Conservation (phyloP, 92 coral and sea anemone species). For the Siderastrea radians region DNA sequence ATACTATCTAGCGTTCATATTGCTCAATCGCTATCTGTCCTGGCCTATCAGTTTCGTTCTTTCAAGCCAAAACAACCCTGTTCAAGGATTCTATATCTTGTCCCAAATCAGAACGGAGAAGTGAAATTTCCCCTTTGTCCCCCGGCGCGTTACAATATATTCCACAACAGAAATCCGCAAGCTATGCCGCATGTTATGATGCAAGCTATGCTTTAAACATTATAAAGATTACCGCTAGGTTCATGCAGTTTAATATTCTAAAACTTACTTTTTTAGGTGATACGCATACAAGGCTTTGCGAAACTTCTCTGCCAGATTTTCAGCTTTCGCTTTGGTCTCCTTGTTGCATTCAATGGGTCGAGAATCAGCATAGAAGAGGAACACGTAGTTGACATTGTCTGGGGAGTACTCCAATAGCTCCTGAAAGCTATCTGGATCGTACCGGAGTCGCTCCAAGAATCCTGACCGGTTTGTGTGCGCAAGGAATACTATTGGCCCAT, state of each 20-base stretch:
- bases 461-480: slow-evolving; percentile 91
- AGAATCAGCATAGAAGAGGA: slow-evolving; percentile 73
- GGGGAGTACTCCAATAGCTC: slow-evolving; percentile 88
- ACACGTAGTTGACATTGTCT: slow-evolving; percentile 85
- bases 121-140: background rate
- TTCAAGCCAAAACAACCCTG: background rate
- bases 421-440: slow-evolving; percentile 67
- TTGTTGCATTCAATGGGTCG: background rate
- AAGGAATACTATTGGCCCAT: slow-evolving; percentile 80
- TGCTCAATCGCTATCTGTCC: background rate
- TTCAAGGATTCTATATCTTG: background rate
- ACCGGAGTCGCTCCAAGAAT: slow-evolving; percentile 79
- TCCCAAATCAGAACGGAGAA: background rate
- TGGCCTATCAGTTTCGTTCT: background rate
- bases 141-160: background rate
- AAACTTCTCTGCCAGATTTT: slow-evolving; percentile 10
- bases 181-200: too few species aligned
- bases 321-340: background rate
- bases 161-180: too few species aligned
- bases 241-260: too few species aligned
- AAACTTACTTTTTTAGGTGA: slow-evolving; percentile 16
- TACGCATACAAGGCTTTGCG: background rate
- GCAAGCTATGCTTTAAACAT: too few species aligned
- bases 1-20: background rate
- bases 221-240: too few species aligned